Percentiles rank a stretch among this genome's conserved stretches.
phyloP scores from a whole-genome alignment of 2,888 invertebrate species.

The Acheta domesticus region DNA sequence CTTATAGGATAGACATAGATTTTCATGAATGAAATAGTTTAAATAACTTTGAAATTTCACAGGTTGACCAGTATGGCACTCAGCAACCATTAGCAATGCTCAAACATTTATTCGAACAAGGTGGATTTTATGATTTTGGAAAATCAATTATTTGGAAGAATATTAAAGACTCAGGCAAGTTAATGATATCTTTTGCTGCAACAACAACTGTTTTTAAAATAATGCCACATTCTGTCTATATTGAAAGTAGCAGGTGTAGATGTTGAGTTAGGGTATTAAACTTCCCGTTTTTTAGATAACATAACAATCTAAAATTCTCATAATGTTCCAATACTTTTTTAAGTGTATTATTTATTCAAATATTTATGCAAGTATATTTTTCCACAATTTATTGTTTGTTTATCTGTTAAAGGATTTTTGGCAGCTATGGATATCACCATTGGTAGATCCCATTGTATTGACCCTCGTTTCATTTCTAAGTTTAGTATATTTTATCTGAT shows the following conservation, averaged over 20 bases:
- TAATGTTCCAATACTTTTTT: too few relatives aligned
- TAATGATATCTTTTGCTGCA: too few relatives aligned
- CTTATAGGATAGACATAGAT: neutral
- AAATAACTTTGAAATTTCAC: neutral
- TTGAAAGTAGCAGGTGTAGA: too few relatives aligned
- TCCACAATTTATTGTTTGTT: neutral
- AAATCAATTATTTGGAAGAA: neutral
- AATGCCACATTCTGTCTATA: too few relatives aligned
- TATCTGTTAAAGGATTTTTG: conserved; percentile 18
- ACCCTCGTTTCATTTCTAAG: conserved; percentile 18
- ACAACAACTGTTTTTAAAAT: too few relatives aligned
- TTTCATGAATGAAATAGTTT: neutral
- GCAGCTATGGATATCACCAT: neutral
- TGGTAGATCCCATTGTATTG: neutral
- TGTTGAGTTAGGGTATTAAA: too few relatives aligned
- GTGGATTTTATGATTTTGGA: neutral
- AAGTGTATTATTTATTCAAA: too few relatives aligned
- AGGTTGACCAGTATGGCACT: conserved; percentile 12
- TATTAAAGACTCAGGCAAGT: conserved; percentile 18
- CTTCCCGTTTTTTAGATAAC: too few relatives aligned
- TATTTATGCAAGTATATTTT: too few relatives aligned
- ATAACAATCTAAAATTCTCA: too few relatives aligned
- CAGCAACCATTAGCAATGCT: conserved; percentile 18
- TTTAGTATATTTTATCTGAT: neutral
- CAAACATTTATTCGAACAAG: neutral